Conservation (phyloP, 1,140 invertebrate genomes). For the Megalopta genalis region DNA sequence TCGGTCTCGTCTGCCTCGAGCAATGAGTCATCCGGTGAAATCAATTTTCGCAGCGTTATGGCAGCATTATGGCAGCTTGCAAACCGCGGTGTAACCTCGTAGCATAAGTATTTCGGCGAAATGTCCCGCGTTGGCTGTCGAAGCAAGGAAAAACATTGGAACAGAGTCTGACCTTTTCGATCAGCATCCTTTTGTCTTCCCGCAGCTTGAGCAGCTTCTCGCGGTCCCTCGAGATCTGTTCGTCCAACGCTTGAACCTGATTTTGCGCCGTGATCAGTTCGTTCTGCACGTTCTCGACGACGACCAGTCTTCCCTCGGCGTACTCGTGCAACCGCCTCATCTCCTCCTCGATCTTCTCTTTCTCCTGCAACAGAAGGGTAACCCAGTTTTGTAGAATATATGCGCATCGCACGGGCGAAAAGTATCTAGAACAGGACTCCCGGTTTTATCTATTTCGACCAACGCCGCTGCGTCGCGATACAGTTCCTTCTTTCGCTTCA, state of each 20-base stretch:
- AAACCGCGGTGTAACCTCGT: too few species aligned
- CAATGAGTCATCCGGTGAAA: conserved; percentile 54
- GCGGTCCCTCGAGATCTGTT: conserved; percentile 72
- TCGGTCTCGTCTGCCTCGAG: conserved; percentile 38
- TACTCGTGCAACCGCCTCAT: conserved; percentile 71
- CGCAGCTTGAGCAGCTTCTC: conserved; percentile 75
- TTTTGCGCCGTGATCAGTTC: conserved; percentile 64
- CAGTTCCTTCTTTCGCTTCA: conserved; percentile 50
- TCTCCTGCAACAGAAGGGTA: conserved; percentile 75
- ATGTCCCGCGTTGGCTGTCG: not conserved
- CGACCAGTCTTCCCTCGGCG: conserved; percentile 70
- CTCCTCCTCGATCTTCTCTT: conserved; percentile 76
- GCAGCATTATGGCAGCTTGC: not conserved
- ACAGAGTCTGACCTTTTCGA: conserved; percentile 71
- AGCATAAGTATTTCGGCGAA: not conserved
- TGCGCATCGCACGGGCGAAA: conserved; percentile 6
- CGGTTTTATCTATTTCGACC: conserved; percentile 24
- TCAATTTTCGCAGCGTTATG: conserved; percentile 48
- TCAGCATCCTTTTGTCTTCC: conserved; percentile 75
- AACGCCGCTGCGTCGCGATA: conserved; percentile 23
- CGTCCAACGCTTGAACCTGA: conserved; percentile 69
- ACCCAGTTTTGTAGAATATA: not conserved
- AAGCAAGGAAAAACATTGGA: not conserved
- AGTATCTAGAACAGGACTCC: conserved; percentile 12
- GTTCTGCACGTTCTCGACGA: conserved; percentile 74